Conservation (phyloP, 1,140 invertebrate species). For the Oreohelix idahoensis region DNA sequence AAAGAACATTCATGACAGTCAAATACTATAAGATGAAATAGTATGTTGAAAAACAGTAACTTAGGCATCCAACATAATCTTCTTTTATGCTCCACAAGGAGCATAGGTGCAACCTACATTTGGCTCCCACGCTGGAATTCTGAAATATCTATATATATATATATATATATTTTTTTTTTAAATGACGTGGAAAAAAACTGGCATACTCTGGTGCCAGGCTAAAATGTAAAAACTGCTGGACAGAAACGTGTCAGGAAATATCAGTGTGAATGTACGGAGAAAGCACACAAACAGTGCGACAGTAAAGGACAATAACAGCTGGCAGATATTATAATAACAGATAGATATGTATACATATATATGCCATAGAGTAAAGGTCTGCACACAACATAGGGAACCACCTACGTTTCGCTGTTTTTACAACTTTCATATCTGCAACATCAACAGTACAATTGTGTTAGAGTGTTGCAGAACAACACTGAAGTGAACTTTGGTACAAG, state of each 20-base stretch:
- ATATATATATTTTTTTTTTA: too few relatives aligned
- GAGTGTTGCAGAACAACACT: not conserved
- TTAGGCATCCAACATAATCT: too few relatives aligned
- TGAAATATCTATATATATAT: too few relatives aligned
- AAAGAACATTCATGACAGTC: too few relatives aligned
- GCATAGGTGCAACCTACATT: too few relatives aligned
- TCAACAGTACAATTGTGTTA: not conserved
- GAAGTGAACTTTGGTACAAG: not conserved
- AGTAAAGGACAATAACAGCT: not conserved
- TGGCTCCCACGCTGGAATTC: too few relatives aligned
- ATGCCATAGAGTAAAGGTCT: slow-evolving; percentile 14
- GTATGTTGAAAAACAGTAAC: too few relatives aligned
- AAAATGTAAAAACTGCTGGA: too few relatives aligned
- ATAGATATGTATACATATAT: not conserved
- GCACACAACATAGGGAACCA: not conserved
- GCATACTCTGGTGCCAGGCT: too few relatives aligned
- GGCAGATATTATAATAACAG: not conserved
- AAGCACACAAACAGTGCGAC: not conserved
- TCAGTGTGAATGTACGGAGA: not conserved
- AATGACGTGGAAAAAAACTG: too few relatives aligned
- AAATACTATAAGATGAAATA: too few relatives aligned
- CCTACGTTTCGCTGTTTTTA: slow-evolving; percentile 35
- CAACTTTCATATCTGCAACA: slow-evolving; percentile 37
- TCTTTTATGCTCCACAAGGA: too few relatives aligned
- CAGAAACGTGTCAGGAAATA: not conserved